Conservation (phyloP, 2,888 invertebrate genomes). For the Andrena dorsata region DNA sequence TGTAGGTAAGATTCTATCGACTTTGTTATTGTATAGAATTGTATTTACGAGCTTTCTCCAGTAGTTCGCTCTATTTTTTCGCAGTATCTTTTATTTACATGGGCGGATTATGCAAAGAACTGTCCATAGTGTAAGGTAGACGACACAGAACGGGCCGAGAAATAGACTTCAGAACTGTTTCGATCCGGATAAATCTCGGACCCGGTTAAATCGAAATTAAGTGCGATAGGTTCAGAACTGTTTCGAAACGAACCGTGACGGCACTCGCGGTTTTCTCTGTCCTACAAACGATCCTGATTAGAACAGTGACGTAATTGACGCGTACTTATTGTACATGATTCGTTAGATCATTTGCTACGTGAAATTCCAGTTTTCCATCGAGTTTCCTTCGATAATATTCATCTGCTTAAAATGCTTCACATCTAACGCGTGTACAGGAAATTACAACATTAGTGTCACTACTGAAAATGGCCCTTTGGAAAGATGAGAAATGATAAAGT, state of each 20-base stretch:
- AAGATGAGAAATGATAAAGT: too few species aligned
- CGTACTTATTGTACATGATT: constrained; percentile 45
- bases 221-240: constrained; percentile 3
- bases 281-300: constrained; percentile 51
- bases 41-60: constrained; percentile 54
- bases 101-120: constrained; percentile 43
- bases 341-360: constrained; percentile 24
- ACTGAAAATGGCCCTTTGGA: too few species aligned
- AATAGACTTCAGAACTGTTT: neutral
- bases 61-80: constrained; percentile 35
- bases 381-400: neutral
- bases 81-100: constrained; percentile 45
- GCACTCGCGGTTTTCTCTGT: constrained; percentile 43
- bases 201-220: neutral
- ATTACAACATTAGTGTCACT: too few species aligned
- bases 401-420: neutral
- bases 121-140: constrained; percentile 36
- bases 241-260: constrained; percentile 18
- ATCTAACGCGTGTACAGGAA: too few species aligned
- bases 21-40: too few species aligned
- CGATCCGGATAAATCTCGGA: neutral
- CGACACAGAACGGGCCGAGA: neutral
- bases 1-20: too few species aligned
- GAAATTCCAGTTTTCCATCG: neutral
- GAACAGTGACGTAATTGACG: constrained; percentile 50